These are phyloP conservation scores for Serranus cabrilla DNA, from an alignment of 2,797 vertebrate genomes.

Conservation along the genomic window DNA sequence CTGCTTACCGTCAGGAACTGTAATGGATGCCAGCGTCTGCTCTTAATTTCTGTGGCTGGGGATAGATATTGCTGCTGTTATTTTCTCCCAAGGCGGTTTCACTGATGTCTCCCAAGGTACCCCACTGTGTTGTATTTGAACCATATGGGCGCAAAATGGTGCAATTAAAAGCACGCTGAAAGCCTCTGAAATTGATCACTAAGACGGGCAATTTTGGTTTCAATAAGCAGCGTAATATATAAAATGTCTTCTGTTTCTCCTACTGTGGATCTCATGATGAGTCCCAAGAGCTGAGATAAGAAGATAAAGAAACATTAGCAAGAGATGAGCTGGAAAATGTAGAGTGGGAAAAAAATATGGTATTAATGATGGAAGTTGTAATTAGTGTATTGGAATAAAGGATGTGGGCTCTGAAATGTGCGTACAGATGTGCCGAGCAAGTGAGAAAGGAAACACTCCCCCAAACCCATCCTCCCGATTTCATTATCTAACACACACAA, in stretches of 20 bases:
- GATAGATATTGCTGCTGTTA: slow-evolving; percentile 81
- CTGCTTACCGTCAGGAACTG: slow-evolving; percentile 82
- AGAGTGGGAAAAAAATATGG: not conserved
- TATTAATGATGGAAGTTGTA: slow-evolving; percentile 32
- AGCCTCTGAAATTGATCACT: slow-evolving; percentile 74
- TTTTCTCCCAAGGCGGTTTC: slow-evolving; percentile 77
- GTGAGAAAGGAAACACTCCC: not conserved
- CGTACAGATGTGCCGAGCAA: not conserved
- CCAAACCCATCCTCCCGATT: too few species aligned
- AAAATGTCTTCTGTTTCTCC: slow-evolving; percentile 44
- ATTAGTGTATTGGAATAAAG: slow-evolving; percentile 19
- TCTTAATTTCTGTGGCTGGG: slow-evolving; percentile 79
- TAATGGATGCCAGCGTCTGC: slow-evolving; percentile 83
- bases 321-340: slow-evolving; percentile 58
- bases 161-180: slow-evolving; percentile 76
- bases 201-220: slow-evolving; percentile 67
- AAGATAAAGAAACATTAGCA: slow-evolving; percentile 36
- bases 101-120: slow-evolving; percentile 80
- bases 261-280: slow-evolving; percentile 41
- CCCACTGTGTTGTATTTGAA: slow-evolving; percentile 79
- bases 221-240: slow-evolving; percentile 56
- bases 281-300: slow-evolving; percentile 23
- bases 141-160: slow-evolving; percentile 78
- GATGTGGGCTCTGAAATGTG: slow-evolving; percentile 10
- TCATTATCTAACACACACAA: slow-evolving; percentile 7